Evolutionary conservation across 1,140 invertebrate genomes (phyloP).

Genomic region (Trichogramma pretiosum): DNA sequence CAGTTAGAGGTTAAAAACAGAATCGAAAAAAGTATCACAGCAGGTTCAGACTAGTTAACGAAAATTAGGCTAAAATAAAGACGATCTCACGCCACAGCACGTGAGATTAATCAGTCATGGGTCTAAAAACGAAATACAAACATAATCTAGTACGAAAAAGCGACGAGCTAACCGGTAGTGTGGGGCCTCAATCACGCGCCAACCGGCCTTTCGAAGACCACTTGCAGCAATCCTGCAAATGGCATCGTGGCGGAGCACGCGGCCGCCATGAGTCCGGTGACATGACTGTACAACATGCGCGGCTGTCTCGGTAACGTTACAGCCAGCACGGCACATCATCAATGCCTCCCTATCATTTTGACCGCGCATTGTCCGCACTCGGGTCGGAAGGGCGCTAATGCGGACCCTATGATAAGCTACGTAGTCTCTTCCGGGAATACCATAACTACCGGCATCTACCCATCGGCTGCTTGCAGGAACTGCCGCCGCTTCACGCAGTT

Average conservation of each 20-base stretch:
- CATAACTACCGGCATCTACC: not conserved
- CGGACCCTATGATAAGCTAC: conserved; percentile 13
- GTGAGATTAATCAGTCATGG: too few relatives aligned
- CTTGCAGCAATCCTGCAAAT: conserved; percentile 10
- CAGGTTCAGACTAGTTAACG: too few relatives aligned
- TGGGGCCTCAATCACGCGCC: conserved; percentile 14
- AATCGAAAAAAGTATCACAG: too few relatives aligned
- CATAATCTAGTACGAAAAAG: too few relatives aligned
- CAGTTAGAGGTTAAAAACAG: too few relatives aligned
- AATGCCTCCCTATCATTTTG: conserved; percentile 7
- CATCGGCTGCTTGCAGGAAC: not conserved
- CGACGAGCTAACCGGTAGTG: too few relatives aligned
- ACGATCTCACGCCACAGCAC: too few relatives aligned
- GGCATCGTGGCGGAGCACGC: conserved; percentile 30
- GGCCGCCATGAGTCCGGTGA: conserved; percentile 29
- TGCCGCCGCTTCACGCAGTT: conserved; percentile 1
- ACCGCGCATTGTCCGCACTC: not conserved
- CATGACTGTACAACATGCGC: conserved; percentile 36
- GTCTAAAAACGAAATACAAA: too few relatives aligned
- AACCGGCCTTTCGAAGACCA: conserved; percentile 7
- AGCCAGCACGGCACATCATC: conserved; percentile 29
- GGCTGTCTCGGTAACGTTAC: conserved; percentile 28
- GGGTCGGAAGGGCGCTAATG: conserved; percentile 4
- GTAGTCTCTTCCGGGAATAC: conserved; percentile 14
- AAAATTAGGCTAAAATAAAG: too few relatives aligned